Conservation (phyloP, 2,113 vertebrate species). For the Pyrgilauda ruficollis region DNA sequence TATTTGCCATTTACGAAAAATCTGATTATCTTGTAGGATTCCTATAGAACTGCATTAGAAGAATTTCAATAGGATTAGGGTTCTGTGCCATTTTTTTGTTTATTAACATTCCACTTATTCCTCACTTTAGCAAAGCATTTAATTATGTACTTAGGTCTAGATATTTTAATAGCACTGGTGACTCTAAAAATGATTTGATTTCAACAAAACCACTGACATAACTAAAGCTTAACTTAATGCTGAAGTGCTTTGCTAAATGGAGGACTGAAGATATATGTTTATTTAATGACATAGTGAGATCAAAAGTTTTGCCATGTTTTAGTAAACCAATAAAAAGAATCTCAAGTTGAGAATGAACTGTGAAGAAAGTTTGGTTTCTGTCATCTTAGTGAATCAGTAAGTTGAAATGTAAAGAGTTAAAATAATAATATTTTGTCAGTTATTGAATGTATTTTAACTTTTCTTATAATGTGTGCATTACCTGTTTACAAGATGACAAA, state of each 20-base stretch:
- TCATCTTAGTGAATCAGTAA: not conserved
- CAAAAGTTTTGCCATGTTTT: not conserved
- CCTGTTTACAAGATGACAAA: not conserved
- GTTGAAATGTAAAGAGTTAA: not conserved
- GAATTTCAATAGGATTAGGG: not conserved
- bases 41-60: not conserved
- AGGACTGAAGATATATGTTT: not conserved
- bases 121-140: not conserved
- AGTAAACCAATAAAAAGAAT: not conserved
- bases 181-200: not conserved
- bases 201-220: not conserved
- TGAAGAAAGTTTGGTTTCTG: not conserved
- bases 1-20: not conserved
- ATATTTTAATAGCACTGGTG: not conserved
- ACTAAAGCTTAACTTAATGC: not conserved
- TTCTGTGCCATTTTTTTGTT: not conserved
- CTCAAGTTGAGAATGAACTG: not conserved
- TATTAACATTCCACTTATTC: not conserved
- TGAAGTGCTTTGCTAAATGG: not conserved
- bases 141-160: not conserved
- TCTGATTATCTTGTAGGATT: not conserved
- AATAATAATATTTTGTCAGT: not conserved
- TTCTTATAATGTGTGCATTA: not conserved
- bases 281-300: not conserved
- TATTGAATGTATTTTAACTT: constrained; percentile 13